Base-by-base conservation (phyloP, 2,797 vertebrate species). In the Acanthiza pusilla region DNA sequence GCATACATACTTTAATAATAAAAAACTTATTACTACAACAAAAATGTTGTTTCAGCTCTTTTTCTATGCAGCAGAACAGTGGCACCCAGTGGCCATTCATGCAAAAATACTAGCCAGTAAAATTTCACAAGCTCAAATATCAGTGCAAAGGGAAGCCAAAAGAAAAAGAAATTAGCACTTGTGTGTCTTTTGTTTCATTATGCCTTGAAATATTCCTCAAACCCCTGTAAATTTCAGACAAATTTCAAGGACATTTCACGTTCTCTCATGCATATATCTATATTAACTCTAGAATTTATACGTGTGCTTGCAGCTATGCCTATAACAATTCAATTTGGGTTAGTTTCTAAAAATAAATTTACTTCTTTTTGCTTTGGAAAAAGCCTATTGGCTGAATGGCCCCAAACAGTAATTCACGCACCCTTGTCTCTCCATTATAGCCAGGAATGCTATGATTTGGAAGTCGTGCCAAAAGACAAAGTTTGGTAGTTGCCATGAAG, bases 11-110 rank as follows among this genome's bases (percentile, higher is more conserved):
- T 89, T 95, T 79, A 91, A 89, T 92, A 93, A 87, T 54, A 91
- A 92, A 92, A 94, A 93, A 7, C 62, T 66, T 91, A 86, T 62
- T 92, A 51, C 90, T 93, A 9, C 42, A 67, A 78, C n/a, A 62
- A 66, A 96, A 96, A 58, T 83, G 94, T 94, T 93, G 89, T 74
- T 97, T 97, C 96, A 96, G 96, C 94, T 95, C 45, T 95, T 97
- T 96, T 96, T 83, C 95, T 96, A 0, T 79, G 91, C 74, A 97
- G 96, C 96, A 95, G 89, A 96, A 97, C 83, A 97, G 96, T 95
- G 96, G 84, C 97, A 97, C 96, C 97, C 89, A 97, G 97, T 97
- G 97, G 96, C 84, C 89, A 42, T 83, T 93, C 45, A 32, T 51
- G 84, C 73, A 88, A 96, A 96, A 94, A 81, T 73, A 48, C 76